Conservation (phyloP, 2,113 vertebrate genomes). For the Labeo rohita region DNA sequence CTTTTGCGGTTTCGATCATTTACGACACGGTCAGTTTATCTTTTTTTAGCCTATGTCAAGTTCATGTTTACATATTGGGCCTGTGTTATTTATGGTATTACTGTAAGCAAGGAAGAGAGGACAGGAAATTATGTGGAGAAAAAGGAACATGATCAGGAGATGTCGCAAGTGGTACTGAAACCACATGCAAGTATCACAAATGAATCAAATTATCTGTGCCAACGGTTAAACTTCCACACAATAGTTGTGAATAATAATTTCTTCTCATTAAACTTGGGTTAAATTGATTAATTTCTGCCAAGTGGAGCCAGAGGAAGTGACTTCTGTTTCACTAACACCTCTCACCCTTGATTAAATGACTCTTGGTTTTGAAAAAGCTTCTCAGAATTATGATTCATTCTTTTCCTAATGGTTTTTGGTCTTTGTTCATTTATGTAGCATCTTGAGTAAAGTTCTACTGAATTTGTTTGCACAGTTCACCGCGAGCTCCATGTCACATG, state of each 20-base stretch:
- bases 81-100: background rate
- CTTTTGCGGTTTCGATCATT: background rate
- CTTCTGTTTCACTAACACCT: background rate
- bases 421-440: background rate
- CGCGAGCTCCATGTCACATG: slow-evolving; percentile 5
- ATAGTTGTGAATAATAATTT: background rate
- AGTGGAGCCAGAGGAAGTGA: no score
- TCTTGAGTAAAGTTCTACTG: background rate
- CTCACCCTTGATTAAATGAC: background rate
- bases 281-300: no score
- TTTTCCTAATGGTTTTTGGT: background rate
- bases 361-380: background rate
- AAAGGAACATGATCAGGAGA: background rate
- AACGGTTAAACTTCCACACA: background rate
- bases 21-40: background rate
- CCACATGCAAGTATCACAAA: background rate
- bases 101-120: background rate
- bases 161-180: background rate
- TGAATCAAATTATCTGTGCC: background rate
- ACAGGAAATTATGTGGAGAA: slow-evolving; percentile 3
- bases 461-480: slow-evolving; percentile 13
- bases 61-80: background rate
- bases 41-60: background rate
- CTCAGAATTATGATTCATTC: background rate
- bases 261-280: background rate